Base-by-base conservation (phyloP, 2,888 invertebrate genomes). In the Caenorhabditis sp. region DNA sequence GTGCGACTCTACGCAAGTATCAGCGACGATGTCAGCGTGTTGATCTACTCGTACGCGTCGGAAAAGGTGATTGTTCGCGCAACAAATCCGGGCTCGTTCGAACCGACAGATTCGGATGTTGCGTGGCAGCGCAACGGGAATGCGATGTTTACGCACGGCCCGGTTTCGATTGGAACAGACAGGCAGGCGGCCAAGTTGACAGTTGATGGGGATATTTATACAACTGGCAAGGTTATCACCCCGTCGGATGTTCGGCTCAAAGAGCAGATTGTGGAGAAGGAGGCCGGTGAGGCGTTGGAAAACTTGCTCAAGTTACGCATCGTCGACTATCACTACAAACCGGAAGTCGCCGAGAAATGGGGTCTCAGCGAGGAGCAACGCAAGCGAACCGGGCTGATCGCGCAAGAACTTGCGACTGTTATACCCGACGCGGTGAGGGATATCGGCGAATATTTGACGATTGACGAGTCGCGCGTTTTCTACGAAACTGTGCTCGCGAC, bases 401-500 rank as follows among this genome's bases (percentile, higher is more conserved):
- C 97, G 0, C 97, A 97, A 89, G 81, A 81, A 50, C 71, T 80
- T 37, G 69, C 69, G 12, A 51, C 59, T 17, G 68, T 74, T 8
- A 62, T 97, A 64, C 97, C 97, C 0, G 97, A 97, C 87, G 97
- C 97, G 0, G 97, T 99, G 0, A 92, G 93, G 85, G 89, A 89
- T 64, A 94, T 95, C 0, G 97, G 97, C 0, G 94, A 95, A 88
- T 95, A 97, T 88, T 91, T 97, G 62, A 94, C 97, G 49, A 97
- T 97, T 17, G 97, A 99, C 88, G 97, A 97, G 92, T 97, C 97
- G 87, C 92, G 97, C 27, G 95, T 99, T 86, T 95, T 95, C 89
- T 97, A 97, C 95, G 97, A 99, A 88, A 97, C 95, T 88, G 93
- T 97, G 14, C 97, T 97, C 0, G 97, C 97, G 0, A 97, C 97